Evolutionary conservation across 53 echinoderm and acorn worm species (phyloP), one percentile per base, ranked within the genome.

Genomic region (Holothuria scabra): DNA sequence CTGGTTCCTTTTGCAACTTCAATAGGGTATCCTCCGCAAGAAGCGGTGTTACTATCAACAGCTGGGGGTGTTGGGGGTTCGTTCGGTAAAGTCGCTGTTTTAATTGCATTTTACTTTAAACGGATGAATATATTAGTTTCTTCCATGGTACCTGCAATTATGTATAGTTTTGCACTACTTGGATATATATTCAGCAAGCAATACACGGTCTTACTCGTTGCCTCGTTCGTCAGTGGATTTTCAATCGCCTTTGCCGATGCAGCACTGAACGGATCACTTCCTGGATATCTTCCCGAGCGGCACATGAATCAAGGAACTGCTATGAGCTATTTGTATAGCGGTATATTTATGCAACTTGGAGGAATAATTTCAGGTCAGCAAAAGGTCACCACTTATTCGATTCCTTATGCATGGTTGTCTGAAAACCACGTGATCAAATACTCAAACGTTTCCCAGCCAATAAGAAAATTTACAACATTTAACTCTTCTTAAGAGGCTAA

Each of bases 181-280:
- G 64, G 64, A 30, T 64, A 64, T 14, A 10, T 64, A 25, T 28
- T 64, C 64, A 64, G 64, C 25, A 1, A 64, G 20, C 14, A 5
- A 13, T 64, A 28, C 64, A 25, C 64, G 8, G 64, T 26, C 5
- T 28, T 64, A 30, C 12, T 64, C 0, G 20, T 2, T 64, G 64
- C 26, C 11, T 64, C 64, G 28, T 5, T 64, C 28, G 12, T 22
- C 11, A 28, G 64, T 64, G 64, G 64, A 3, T 64, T 28, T 30
- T 26, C 64, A 28, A 28, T 64, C 11, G 64, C 64, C 7, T 64
- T 64, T 30, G 64, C 64, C 64, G 64, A 64, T 64, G 64, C 64
- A 28, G 64, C 64, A 28, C 64, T 64, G 28, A 64, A 64, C 9
- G 30, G 28, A 28, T 28, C 64, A 25, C 11, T 21, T 1, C 64